Percentiles rank a stretch among this genome's conserved stretches.
Conservation (phyloP, 2,113 vertebrate species). For the Dasypus novemcinctus region DNA sequence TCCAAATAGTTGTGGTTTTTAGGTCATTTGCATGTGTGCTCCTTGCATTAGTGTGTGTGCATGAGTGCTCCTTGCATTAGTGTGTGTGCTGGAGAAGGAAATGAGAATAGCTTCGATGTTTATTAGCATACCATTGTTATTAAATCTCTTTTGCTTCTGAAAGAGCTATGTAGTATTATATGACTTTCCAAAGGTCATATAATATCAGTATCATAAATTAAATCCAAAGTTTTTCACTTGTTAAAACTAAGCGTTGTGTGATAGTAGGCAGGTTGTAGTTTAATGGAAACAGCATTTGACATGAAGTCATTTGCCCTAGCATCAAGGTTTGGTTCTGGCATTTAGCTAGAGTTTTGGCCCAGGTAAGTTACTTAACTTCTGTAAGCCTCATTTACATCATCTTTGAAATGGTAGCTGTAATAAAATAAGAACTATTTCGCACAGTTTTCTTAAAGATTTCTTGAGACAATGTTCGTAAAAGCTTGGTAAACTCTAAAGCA, state of each 20-base stretch:
- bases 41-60: neutral
- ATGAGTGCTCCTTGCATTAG: neutral
- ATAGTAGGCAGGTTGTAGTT: neutral
- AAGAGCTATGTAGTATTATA: neutral
- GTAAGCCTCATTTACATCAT: neutral
- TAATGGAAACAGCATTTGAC: neutral
- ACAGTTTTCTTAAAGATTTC: neutral
- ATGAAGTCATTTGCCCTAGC: neutral
- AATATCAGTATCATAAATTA: neutral
- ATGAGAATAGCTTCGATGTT: neutral
- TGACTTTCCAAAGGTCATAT: neutral
- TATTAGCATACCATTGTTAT: neutral
- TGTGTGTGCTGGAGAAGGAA: neutral
- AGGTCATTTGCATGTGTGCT: neutral
- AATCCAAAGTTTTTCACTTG: neutral
- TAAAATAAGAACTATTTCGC: neutral
- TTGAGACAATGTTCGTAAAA: neutral
- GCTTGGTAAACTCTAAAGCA: neutral
- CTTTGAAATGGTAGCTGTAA: neutral
- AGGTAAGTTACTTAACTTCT: neutral
- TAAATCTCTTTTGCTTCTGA: neutral
- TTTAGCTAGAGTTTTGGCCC: neutral
- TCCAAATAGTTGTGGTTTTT: slow-evolving; percentile 2
- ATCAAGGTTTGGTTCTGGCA: neutral
- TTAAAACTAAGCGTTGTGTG: neutral